Conservation (phyloP, 2,113 vertebrate genomes). For the Serinus canaria region DNA sequence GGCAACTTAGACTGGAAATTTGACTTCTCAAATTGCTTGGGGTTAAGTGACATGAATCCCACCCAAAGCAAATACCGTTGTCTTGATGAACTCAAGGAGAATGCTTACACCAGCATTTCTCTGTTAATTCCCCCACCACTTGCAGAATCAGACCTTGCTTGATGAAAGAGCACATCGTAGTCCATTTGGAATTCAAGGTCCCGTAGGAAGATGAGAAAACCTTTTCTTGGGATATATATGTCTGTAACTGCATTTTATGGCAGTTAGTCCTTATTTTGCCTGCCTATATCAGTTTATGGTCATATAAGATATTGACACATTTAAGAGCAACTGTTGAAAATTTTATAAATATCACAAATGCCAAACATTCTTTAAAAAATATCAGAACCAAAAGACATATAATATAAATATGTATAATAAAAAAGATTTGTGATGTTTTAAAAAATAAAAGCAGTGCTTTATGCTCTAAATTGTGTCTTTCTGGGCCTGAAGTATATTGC, state of each 20-base stretch:
- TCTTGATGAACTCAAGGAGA: background rate
- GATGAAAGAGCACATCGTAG: fast-evolving
- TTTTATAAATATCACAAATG: background rate
- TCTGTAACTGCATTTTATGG: background rate
- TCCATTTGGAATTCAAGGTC: background rate
- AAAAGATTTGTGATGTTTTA: background rate
- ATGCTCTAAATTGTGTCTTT: background rate
- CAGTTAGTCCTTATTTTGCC: background rate
- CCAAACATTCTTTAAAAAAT: background rate
- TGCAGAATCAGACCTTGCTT: background rate
- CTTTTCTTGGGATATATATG: background rate
- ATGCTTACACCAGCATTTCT: background rate
- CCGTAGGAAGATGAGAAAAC: background rate
- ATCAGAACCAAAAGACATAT: background rate
- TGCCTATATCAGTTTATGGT: background rate
- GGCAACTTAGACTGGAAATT: background rate
- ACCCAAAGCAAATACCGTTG: background rate
- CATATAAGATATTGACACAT: background rate
- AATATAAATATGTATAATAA: background rate
- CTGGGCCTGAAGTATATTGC: background rate
- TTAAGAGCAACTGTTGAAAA: background rate
- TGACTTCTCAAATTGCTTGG: background rate
- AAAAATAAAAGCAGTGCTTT: background rate
- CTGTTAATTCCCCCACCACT: background rate
- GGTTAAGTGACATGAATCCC: background rate